A percentile compares a stretch with the other conserved stretches of the same genome.
Evolutionary conservation across 2,113 vertebrate genomes (phyloP).

Genomic region (Scatophagus argus): DNA sequence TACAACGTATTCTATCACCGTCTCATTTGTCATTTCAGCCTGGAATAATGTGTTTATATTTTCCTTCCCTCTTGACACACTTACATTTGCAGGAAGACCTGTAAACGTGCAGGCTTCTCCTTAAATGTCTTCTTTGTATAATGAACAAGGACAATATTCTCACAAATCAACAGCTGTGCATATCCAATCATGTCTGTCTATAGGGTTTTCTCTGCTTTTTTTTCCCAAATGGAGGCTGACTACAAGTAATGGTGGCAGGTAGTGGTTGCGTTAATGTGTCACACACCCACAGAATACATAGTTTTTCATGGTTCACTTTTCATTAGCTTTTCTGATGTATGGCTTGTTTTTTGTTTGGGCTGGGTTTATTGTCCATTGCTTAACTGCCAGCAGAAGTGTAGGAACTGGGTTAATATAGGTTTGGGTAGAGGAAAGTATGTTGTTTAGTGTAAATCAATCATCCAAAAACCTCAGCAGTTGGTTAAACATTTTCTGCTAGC

Average conservation of each 20-base stretch:
- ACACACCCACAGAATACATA: background rate
- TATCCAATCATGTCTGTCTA: constrained; percentile 39
- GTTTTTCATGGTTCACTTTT: background rate
- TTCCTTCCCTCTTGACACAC: constrained; percentile 58
- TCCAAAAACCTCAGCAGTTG: background rate
- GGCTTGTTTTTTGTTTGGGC: background rate
- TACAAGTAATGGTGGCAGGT: constrained; percentile 27
- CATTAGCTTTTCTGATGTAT: background rate
- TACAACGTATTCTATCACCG: constrained; percentile 55
- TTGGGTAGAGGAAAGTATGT: background rate
- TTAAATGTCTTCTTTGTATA: constrained; percentile 62
- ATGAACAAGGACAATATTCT: constrained; percentile 60
- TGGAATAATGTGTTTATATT: constrained; percentile 71
- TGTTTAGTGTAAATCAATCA: background rate
- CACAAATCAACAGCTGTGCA: constrained; percentile 67
- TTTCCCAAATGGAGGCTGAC: background rate
- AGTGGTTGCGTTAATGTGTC: background rate
- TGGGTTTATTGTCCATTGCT: background rate
- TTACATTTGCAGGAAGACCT: constrained; percentile 65
- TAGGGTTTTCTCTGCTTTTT: background rate
- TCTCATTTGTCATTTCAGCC: constrained; percentile 73
- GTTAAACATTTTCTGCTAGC: background rate
- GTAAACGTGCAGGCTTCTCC: constrained; percentile 52
- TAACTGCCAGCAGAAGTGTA: background rate
- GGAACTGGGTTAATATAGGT: background rate